These are phyloP conservation scores for Pantherophis alleghaniensis DNA, from an alignment of 2,797 vertebrate species.

Conservation along the genomic window DNA sequence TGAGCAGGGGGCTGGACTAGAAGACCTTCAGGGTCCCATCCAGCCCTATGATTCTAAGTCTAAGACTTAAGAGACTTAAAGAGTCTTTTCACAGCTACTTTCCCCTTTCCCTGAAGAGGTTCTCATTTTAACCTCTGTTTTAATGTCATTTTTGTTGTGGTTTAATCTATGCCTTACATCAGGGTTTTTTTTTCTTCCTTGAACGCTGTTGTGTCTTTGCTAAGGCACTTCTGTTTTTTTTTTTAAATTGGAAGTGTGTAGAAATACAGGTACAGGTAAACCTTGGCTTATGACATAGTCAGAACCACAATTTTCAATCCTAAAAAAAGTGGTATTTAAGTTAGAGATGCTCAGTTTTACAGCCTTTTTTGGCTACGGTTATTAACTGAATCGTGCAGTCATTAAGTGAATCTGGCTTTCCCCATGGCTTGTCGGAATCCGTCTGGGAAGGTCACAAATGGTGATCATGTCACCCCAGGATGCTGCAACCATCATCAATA, in stretches of 20 bases:
- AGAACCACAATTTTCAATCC: too few species aligned
- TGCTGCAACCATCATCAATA: not conserved
- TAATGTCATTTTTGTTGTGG: not conserved
- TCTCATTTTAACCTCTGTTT: not conserved
- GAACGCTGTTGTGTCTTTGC: not conserved
- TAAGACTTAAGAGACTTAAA: too few species aligned
- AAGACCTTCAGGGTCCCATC: too few species aligned
- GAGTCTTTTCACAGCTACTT: too few species aligned
- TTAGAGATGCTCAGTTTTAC: too few species aligned
- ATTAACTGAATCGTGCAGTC: not conserved
- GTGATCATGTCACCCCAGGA: not conserved
- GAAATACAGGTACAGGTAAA: not conserved
- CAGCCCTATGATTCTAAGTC: too few species aligned
- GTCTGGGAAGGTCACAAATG: not conserved
- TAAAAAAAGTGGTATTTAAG: too few species aligned
- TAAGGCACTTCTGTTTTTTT: not conserved
- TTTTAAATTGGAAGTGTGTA: not conserved
- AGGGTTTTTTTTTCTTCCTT: too few species aligned
- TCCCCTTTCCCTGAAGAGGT: not conserved
- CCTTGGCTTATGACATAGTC: too few species aligned
- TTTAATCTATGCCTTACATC: not conserved
- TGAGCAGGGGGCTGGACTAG: too few species aligned
- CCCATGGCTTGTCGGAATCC: not conserved
- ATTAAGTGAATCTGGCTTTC: not conserved
- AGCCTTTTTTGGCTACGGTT: too few species aligned